These are phyloP conservation scores for Spodoptera litura DNA, from an alignment of 1,140 invertebrate genomes.

Conservation along the genomic window DNA sequence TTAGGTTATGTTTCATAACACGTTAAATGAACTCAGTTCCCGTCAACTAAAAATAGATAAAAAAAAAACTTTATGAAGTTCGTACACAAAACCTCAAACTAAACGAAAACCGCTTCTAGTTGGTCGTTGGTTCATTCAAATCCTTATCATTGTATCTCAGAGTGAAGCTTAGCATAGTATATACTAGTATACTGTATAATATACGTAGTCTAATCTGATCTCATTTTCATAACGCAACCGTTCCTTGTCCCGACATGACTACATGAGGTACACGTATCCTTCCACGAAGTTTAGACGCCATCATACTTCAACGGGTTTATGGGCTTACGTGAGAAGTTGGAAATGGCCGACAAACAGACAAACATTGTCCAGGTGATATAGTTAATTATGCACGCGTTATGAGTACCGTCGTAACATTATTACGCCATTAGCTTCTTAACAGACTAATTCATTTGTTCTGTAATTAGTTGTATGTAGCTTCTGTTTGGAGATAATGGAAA, in stretches of 20 bases:
- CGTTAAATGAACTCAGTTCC: too few species aligned
- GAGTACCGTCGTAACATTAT: background rate
- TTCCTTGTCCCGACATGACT: constrained; percentile 25
- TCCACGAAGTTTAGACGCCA: constrained; percentile 48
- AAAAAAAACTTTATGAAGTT: background rate
- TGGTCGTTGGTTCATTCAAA: constrained; percentile 3
- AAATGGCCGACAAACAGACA: constrained; percentile 14
- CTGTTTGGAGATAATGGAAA: background rate
- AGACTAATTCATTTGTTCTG: background rate
- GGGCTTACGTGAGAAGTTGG: constrained; percentile 46
- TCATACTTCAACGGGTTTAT: constrained; percentile 45
- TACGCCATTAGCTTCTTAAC: constrained; percentile 14
- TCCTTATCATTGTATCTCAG: constrained; percentile 21
- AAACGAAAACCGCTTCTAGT: background rate
- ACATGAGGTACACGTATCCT: constrained; percentile 17
- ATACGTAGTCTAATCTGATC: constrained; percentile 43
- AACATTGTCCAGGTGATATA: constrained; percentile 4
- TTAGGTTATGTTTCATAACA: too few species aligned
- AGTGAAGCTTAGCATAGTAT: background rate
- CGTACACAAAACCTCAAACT: constrained; percentile 17
- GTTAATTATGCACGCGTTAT: constrained; percentile 20
- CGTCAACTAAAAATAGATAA: too few species aligned
- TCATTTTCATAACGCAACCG: constrained; percentile 40
- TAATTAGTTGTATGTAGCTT: background rate
- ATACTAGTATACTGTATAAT: background rate